These are phyloP conservation scores for Spea multiplicata DNA, from an alignment of 2,113 vertebrate species.

Conservation along the genomic window DNA sequence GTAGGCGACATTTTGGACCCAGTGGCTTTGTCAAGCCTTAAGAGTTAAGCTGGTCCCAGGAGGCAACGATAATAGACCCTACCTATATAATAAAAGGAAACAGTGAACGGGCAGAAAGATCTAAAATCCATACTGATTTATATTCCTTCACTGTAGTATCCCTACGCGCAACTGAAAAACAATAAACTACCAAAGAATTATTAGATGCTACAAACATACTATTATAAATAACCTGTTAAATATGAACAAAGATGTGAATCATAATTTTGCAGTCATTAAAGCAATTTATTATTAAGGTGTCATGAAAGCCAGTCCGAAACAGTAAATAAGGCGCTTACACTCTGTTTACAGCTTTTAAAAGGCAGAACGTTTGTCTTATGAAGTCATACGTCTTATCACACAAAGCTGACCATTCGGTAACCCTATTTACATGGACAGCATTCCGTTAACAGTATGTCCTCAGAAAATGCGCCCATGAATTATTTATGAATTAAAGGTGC, in stretches of 20 bases:
- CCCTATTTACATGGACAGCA: conserved; percentile 4
- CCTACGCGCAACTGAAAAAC: no score
- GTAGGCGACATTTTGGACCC: no score
- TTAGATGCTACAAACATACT: no score
- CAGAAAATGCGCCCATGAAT: neutral
- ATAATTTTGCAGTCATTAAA: conserved; percentile 10
- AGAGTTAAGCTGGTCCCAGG: no score
- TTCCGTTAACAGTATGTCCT: neutral
- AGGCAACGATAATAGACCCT: no score
- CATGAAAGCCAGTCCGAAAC: neutral
- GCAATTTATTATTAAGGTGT: conserved; percentile 13
- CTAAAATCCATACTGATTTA: no score
- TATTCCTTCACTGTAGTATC: no score
- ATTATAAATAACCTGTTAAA: conserved; percentile 27
- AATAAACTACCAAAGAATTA: no score
- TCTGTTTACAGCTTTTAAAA: conserved; percentile 13
- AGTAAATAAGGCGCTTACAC: conserved; percentile 42
- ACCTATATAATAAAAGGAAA: no score
- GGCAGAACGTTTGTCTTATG: conserved; percentile 37
- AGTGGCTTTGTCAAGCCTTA: no score
- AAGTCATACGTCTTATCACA: conserved; percentile 38
- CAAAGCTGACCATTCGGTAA: neutral
- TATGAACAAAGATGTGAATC: conserved; percentile 1
- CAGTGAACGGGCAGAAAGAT: no score
- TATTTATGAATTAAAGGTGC: conserved; percentile 3